Evolutionary conservation across 2,797 vertebrate species (phyloP), one percentile per base, ranked within the genome.

Genomic region (Emys orbicularis): DNA sequence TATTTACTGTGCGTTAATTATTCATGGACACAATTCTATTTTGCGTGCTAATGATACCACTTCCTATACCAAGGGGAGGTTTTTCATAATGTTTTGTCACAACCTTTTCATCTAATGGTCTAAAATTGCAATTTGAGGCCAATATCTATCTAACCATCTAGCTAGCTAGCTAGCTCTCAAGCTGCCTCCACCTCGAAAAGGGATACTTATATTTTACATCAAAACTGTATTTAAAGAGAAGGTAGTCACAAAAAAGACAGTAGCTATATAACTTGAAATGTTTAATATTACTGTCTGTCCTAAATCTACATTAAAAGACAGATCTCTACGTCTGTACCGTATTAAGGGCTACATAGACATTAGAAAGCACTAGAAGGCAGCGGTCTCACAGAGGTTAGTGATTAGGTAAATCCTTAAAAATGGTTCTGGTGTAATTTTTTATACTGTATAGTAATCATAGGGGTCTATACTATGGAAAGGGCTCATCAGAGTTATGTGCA

Each of bases 1-100:
- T 84, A 77, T 92, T 96, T 97, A 97, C 96, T 74, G 94, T 96
- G 96, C 90, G 93, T 96, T 96, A 96, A 96, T 97, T 96, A 96
- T 92, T 97, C 93, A 82, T 89, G 88, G 93, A 92, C 94, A 96
- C 92, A 95, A 94, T 84, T 96, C 97, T 87, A 91, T 92, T 77
- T 93, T 90, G 53, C 89, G 25, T 16, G n/a, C n/a, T 23, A 29
- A 12, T 10, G 13, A 96, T 93, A 92, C 93, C 96, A 92, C 95
- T 96, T 95, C 86, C 92, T 95, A 65, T 37, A n/a, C 92, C 90
- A 91, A 97, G 84, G 93, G 91, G 93, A 96, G 86, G 86, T 96
- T 96, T 97, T 94, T 95, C 88, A 81, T 84, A 54, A 84, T 16
- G 41, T 21, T 74, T 10, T 0, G 53, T 85, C 86, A 90, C 90